These are phyloP conservation scores for Cydia pomonella DNA, from an alignment of 1,140 invertebrate genomes.

Conservation along the genomic window DNA sequence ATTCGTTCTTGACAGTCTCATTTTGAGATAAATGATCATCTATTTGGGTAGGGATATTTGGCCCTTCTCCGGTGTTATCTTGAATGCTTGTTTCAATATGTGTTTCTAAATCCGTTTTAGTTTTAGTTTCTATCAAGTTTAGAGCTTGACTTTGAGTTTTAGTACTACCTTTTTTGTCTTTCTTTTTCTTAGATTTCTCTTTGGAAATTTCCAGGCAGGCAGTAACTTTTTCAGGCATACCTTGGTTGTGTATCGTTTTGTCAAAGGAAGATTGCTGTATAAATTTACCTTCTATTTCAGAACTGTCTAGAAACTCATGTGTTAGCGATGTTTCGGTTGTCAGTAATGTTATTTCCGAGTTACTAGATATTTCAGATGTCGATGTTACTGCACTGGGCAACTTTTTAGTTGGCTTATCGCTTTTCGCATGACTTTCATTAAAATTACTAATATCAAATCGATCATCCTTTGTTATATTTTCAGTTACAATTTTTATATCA, in stretches of 20 bases:
- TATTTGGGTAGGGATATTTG: background rate
- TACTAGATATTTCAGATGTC: background rate
- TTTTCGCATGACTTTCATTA: background rate
- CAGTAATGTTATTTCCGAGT: background rate
- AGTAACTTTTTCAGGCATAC: background rate
- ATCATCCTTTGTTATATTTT: background rate
- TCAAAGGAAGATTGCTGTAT: background rate
- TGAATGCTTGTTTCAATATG: background rate
- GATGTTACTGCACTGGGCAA: background rate
- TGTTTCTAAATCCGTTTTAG: background rate
- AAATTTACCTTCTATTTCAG: background rate
- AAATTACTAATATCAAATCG: background rate
- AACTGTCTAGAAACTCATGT: background rate
- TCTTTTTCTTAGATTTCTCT: conserved; percentile 23
- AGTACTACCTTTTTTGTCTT: background rate
- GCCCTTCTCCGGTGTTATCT: background rate
- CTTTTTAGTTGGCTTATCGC: background rate
- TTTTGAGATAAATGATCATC: background rate
- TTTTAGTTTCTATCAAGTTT: background rate
- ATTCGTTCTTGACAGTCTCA: background rate
- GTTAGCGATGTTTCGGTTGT: background rate
- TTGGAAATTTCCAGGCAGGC: background rate
- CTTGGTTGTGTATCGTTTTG: background rate
- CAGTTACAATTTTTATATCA: background rate
- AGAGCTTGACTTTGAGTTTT: background rate